Evolutionary conservation across 2,888 invertebrate genomes (phyloP).

Genomic region (Sclerodermus sp.): DNA sequence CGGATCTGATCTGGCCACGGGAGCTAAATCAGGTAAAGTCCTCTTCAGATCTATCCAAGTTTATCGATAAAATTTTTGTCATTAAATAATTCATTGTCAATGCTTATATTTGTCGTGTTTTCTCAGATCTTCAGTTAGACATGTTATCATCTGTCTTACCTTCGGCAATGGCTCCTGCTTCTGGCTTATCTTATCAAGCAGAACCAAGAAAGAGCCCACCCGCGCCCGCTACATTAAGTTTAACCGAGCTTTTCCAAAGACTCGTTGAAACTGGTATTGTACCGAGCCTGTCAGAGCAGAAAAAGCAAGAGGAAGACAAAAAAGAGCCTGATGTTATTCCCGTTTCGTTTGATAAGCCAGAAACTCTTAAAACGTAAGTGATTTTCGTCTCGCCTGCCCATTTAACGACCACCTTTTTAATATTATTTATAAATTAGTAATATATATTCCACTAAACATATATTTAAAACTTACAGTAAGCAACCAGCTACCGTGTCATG

Average conservation of each 20-base stretch:
- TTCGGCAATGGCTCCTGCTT: constrained; percentile 63
- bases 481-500: constrained; percentile 71
- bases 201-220: constrained; percentile 44
- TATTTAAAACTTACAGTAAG: constrained; percentile 61
- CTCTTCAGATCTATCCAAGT: too few relatives aligned
- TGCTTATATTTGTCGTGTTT: constrained; percentile 4
- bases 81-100: constrained; percentile 18
- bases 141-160: constrained; percentile 70
- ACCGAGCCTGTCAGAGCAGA: constrained; percentile 50
- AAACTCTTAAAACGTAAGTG: constrained; percentile 74
- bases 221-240: constrained; percentile 31
- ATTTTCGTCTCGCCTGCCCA: constrained; percentile 12
- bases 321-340: constrained; percentile 60
- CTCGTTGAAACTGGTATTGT: constrained; percentile 84
- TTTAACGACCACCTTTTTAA: constrained; percentile 1
- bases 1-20: constrained; percentile 37
- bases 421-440: constrained; percentile 7
- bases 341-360: constrained; percentile 70
- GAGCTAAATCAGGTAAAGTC: constrained; percentile 41
- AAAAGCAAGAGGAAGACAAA: constrained; percentile 47
- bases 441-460: neutral
- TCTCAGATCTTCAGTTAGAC: constrained; percentile 60
- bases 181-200: constrained; percentile 53
- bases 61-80: neutral
- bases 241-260: constrained; percentile 80